Conservation (phyloP, 2,797 vertebrate species). For the Nannoperca obscura region DNA sequence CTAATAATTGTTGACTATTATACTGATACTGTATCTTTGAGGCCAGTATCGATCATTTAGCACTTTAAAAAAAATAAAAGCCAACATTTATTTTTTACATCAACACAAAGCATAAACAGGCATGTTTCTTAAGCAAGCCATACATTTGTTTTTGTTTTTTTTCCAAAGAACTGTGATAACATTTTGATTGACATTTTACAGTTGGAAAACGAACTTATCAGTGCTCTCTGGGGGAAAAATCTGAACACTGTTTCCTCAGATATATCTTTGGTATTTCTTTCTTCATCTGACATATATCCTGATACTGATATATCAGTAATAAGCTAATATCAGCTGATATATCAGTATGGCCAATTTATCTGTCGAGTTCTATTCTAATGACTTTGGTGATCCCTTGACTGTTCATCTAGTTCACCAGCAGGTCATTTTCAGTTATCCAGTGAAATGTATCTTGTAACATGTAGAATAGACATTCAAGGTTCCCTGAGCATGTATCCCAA, state of each 20-base stretch:
- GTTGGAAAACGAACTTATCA: not conserved
- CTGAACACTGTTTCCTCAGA: not conserved
- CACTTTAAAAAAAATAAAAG: not conserved
- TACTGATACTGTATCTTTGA: no score
- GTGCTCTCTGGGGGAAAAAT: not conserved
- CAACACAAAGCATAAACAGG: not conserved
- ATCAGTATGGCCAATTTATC: not conserved
- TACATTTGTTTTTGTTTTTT: no score
- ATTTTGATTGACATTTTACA: not conserved
- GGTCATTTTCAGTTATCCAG: no score
- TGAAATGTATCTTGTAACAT: no score
- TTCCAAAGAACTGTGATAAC: no score
- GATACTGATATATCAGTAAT: not conserved
- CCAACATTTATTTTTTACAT: not conserved
- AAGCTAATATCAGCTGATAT: not conserved
- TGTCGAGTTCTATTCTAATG: not conserved
- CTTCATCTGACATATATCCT: no score
- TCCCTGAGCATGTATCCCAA: no score
- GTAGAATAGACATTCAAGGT: no score
- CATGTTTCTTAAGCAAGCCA: not conserved
- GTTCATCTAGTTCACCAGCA: not conserved
- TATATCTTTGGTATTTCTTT: not conserved
- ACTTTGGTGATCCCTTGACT: not conserved
- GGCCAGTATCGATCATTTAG: not conserved
- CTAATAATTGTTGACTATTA: not conserved